These are phyloP conservation scores for Psophia crepitans DNA, from an alignment of 2,113 vertebrate genomes.

Conservation along the genomic window DNA sequence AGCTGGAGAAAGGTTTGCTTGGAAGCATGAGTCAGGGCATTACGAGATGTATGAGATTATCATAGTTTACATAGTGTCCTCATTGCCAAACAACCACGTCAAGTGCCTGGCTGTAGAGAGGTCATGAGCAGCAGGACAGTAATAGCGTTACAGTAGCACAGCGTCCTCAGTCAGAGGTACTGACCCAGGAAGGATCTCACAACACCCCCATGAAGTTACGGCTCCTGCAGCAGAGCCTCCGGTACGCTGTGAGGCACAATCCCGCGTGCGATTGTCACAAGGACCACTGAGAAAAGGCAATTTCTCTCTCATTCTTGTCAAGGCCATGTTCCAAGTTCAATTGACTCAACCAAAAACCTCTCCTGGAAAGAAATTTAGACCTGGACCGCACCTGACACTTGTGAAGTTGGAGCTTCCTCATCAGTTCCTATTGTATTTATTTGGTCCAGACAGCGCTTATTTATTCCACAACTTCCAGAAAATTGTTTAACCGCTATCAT, in stretches of 20 bases:
- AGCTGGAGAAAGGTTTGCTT: neutral
- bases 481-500: neutral
- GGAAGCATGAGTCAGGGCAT: neutral
- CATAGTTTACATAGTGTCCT: constrained; percentile 37
- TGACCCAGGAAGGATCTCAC: neutral
- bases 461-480: neutral
- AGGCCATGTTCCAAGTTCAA: neutral
- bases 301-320: neutral
- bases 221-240: neutral
- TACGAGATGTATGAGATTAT: neutral
- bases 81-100: neutral
- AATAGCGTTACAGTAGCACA: neutral
- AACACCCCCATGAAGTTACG: rapidly evolving
- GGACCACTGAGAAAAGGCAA: neutral
- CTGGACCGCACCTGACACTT: neutral
- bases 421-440: neutral
- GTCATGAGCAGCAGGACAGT: neutral
- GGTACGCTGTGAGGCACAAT: rapidly evolving
- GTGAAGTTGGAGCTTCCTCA: neutral
- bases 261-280: rapidly evolving
- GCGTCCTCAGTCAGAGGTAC: neutral
- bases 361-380: neutral
- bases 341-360: neutral
- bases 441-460: rapidly evolving
- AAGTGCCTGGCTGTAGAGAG: neutral